A percentile compares a stretch with the other conserved stretches of the same genome.
Conservation (phyloP, 1,140 invertebrate genomes). For the Delia radicum region DNA sequence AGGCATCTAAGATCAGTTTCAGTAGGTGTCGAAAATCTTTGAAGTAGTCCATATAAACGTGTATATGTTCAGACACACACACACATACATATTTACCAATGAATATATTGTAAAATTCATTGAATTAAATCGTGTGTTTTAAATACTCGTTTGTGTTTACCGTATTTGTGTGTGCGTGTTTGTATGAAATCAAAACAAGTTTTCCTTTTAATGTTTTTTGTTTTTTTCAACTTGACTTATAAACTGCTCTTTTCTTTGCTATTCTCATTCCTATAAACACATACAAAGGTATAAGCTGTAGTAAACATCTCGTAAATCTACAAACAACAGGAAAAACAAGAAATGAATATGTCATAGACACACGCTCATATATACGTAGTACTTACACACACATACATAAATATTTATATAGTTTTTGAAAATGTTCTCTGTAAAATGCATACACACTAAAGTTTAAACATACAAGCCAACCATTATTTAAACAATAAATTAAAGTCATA, state of each 20-base stretch:
- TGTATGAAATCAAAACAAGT: background rate
- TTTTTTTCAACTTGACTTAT: background rate
- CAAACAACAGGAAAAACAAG: background rate
- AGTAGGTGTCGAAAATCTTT: too few relatives aligned
- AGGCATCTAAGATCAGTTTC: too few relatives aligned
- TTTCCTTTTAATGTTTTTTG: too few relatives aligned
- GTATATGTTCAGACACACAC: background rate
- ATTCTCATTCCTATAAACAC: background rate
- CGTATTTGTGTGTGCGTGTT: too few relatives aligned
- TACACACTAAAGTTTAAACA: conserved; percentile 5
- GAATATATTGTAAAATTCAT: background rate
- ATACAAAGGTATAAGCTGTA: background rate
- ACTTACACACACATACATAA: background rate
- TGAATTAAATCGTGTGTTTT: background rate
- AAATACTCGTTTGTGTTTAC: background rate
- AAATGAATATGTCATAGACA: background rate
- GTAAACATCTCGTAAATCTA: background rate
- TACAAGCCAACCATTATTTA: background rate
- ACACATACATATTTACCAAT: background rate
- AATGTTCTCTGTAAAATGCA: background rate
- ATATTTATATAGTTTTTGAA: background rate
- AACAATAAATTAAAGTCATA: conserved; percentile 5
- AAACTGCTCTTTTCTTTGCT: background rate
- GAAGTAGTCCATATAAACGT: too few relatives aligned
- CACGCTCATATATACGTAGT: background rate